phyloP scores from a whole-genome alignment of 2,888 invertebrate genomes.

The Philereme vetulata region DNA sequence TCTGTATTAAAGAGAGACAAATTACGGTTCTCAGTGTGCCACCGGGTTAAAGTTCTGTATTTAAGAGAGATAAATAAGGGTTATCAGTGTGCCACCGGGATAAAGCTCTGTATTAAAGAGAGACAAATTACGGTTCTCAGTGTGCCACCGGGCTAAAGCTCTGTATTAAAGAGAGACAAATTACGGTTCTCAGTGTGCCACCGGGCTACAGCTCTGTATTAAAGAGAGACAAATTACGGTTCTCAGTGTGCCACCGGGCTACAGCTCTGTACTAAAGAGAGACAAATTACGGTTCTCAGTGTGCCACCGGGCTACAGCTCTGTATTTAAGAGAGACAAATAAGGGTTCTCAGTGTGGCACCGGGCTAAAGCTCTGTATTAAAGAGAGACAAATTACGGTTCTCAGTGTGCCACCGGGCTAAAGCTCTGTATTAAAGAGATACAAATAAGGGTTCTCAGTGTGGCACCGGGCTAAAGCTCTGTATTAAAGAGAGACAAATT shows the following conservation, averaged over 20 bases:
- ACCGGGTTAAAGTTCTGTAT: conserved; percentile 4
- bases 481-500: too few relatives aligned
- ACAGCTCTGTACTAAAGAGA: not conserved
- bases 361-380: conserved; percentile 2
- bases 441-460: too few relatives aligned
- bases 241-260: conserved; percentile 12
- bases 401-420: conserved; percentile 13
- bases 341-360: conserved; percentile 10
- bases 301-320: conserved; percentile 10
- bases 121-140: too few relatives aligned
- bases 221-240: too few relatives aligned
- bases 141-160: conserved; percentile 13
- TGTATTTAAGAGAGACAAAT: too few relatives aligned
- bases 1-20: too few relatives aligned
- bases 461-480: conserved; percentile 10
- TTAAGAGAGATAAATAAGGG: too few relatives aligned
- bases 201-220: conserved; percentile 3
- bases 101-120: conserved; percentile 1
- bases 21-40: conserved; percentile 9
- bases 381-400: too few relatives aligned
- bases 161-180: too few relatives aligned
- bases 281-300: too few relatives aligned
- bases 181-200: conserved; percentile 9
- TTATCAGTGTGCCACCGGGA: conserved; percentile 8
- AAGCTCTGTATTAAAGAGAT: not conserved